Evolutionary conservation across 2,797 vertebrate genomes (phyloP).

Genomic region (Eremophila alpestris): DNA sequence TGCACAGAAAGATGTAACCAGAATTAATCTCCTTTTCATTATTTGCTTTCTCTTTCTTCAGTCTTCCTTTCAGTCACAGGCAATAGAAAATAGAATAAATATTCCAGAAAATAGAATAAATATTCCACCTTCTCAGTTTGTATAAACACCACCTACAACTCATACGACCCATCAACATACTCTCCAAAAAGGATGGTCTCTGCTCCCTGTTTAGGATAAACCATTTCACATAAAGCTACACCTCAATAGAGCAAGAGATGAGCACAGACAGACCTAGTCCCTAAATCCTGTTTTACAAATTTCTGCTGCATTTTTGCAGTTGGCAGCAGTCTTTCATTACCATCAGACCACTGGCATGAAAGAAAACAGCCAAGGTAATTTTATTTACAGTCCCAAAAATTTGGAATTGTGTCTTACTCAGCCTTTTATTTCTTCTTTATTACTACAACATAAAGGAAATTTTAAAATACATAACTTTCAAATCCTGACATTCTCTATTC

Average conservation of each 20-base stretch:
- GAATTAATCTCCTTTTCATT: not conserved
- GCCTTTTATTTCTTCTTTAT: conserved; percentile 6
- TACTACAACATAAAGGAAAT: not conserved
- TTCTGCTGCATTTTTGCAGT: not conserved
- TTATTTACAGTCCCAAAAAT: not conserved
- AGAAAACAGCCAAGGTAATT: not conserved
- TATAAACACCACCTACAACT: not conserved
- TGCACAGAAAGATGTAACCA: not conserved
- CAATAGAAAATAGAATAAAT: not conserved
- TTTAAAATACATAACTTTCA: not conserved
- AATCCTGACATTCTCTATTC: not conserved
- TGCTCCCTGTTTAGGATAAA: not conserved
- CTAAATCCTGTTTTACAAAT: not conserved
- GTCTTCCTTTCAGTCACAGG: not conserved
- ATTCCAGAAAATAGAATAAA: not conserved
- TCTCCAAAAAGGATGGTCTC: not conserved
- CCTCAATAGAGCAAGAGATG: not conserved
- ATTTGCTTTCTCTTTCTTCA: not conserved
- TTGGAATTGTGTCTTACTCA: not conserved
- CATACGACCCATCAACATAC: not conserved
- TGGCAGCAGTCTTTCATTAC: not conserved
- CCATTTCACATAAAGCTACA: not conserved
- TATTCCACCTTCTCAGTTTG: not conserved
- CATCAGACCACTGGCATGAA: not conserved
- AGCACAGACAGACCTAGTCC: not conserved